phyloP scores from a whole-genome alignment of 2,888 invertebrate genomes.

The Autographa pulchrina region DNA sequence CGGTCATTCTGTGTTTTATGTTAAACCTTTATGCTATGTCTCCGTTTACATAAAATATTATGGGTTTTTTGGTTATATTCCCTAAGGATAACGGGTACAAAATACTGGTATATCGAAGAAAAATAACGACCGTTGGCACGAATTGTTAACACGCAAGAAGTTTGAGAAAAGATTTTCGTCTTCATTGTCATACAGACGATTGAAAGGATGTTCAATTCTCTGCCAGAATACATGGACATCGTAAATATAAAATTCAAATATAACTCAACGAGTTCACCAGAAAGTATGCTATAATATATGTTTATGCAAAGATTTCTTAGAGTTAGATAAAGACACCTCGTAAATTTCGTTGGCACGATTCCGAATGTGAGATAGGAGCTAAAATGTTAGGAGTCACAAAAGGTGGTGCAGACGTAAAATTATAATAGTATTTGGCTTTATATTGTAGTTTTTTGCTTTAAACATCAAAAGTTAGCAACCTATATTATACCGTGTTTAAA shows the following conservation, averaged over 20 bases:
- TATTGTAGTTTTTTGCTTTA: background rate
- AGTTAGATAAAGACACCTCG: conserved; percentile 54
- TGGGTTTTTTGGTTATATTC: conserved; percentile 40
- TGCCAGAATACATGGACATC: conserved; percentile 4
- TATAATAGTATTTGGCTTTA: conserved; percentile 17
- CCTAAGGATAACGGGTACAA: conserved; percentile 18
- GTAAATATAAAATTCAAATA: conserved; percentile 23
- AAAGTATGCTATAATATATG: conserved; percentile 30
- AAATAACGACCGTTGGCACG: background rate
- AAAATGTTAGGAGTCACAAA: conserved; percentile 38
- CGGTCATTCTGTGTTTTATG: conserved; percentile 47
- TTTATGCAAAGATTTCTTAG: conserved; percentile 49
- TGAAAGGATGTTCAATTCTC: background rate
- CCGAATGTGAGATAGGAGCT: conserved; percentile 41
- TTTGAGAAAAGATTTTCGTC: background rate
- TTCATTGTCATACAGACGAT: background rate
- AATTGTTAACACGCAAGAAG: background rate
- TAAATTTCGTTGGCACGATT: conserved; percentile 56
- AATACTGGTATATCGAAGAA: background rate
- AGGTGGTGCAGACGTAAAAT: conserved; percentile 25
- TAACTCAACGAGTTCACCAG: conserved; percentile 31
- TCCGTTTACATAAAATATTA: conserved; percentile 42
- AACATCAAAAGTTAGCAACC: background rate
- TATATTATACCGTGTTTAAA: too few species aligned
- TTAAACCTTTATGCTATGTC: conserved; percentile 37